Base-by-base conservation (phyloP, 2,888 invertebrate genomes). In the Bombylius major region DNA sequence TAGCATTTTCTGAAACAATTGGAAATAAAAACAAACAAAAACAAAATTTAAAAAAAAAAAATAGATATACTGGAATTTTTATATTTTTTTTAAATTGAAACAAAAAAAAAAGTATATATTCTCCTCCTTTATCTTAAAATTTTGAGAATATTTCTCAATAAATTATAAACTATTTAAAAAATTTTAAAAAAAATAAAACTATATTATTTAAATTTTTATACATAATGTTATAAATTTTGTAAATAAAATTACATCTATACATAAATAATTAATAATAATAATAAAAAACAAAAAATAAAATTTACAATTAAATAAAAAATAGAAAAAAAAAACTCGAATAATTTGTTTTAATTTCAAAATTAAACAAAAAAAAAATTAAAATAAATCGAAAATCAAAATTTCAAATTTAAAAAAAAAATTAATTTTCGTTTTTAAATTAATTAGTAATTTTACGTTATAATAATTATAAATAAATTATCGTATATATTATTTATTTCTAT, bases 91-190 rank as follows among this genome's bases (percentile, higher is more conserved):
- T 23, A 42, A 47, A 51, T 14, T 53, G 14, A 47, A 34, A 8
- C 9, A 53, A 34, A 53, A 53, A 53, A 33, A 47, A 34, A 53
- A 53, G 34, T 47, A 39, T 13, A 51, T 53, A 52, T 36, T 36
- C 34, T 36, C 34, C 8, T 8, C 8, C 8, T 36, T 7, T 8
- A 36, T 36, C 5, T 36, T 36, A 7, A n/a, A 48, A 47, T 53
- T 47, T 54, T 56, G 56, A 58, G 58, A 58, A 58, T 58, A 58
- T 58, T 58, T 56, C 58, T 58, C 58, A 46, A 54, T 51, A 8
- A 51, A 47, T 47, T 42, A 42, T 13, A 34, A 11, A 46, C 12
- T 14, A 12, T 14, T 14, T 46, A 12, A 5, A 14, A 13, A 46
- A 14, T n/a, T n/a, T n/a, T n/a, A 14, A 5, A n/a, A 46, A 46